phyloP scores from a whole-genome alignment of 2,797 vertebrate species.

The Macropus fuliginosus region DNA sequence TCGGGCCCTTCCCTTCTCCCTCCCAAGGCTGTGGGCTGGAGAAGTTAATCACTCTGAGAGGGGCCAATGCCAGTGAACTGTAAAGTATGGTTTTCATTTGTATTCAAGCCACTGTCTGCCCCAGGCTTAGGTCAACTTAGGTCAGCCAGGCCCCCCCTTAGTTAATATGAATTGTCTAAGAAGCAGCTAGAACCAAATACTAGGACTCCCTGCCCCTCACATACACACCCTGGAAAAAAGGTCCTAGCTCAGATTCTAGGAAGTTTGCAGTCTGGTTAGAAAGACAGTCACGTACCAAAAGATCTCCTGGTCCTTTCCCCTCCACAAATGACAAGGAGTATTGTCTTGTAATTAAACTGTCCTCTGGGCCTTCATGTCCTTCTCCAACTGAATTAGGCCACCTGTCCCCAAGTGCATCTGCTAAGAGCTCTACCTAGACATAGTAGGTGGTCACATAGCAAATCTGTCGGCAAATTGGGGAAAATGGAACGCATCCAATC shows the following conservation, averaged over 20 bases:
- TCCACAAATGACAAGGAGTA: neutral
- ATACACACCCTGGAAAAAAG: neutral
- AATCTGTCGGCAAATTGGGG: neutral
- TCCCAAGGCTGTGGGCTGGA: conserved; percentile 5
- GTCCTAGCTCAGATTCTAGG: neutral
- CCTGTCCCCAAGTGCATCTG: neutral
- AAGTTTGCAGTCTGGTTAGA: neutral
- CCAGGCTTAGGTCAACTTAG: neutral
- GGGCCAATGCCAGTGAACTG: neutral
- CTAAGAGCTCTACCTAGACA: neutral
- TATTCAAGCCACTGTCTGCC: conserved; percentile 36
- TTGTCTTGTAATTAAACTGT: neutral
- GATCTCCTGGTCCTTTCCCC: neutral
- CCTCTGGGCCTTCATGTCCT: neutral
- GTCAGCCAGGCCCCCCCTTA: neutral
- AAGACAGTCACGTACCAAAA: neutral
- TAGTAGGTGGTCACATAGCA: neutral
- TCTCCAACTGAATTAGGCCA: neutral
- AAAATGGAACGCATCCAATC: neutral
- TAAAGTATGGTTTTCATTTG: conserved; percentile 43
- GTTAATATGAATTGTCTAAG: neutral
- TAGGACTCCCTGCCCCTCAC: neutral
- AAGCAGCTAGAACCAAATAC: neutral
- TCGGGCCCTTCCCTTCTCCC: neutral
- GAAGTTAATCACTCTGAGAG: conserved; percentile 38